phyloP scores from a whole-genome alignment of 2,888 invertebrate genomes.

The Neoascia interrupta region DNA sequence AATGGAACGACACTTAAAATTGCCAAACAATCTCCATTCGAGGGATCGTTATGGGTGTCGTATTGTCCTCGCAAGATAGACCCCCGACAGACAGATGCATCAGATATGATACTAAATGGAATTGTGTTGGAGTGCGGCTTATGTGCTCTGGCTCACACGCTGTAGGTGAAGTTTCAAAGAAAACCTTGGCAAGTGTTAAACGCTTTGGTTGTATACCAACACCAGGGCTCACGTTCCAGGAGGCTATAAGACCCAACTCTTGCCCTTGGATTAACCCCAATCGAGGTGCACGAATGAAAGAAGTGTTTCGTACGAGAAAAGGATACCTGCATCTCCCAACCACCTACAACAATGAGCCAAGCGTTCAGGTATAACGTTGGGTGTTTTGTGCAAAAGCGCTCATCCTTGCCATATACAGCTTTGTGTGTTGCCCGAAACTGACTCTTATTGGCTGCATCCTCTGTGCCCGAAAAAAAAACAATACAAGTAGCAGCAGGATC shows the following conservation, averaged over 20 bases:
- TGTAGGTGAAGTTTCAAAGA: constrained; percentile 17
- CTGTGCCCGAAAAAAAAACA: constrained; percentile 28
- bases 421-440: too few species aligned
- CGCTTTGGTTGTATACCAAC: constrained; percentile 23
- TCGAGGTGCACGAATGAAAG: constrained; percentile 21
- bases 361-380: too few species aligned
- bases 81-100: background rate
- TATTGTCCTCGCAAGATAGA: constrained; percentile 18
- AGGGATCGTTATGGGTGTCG: constrained; percentile 29
- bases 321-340: background rate
- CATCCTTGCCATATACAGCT: too few species aligned
- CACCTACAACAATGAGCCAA: too few species aligned
- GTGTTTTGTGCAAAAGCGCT: too few species aligned
- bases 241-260: constrained; percentile 35
- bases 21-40: constrained; percentile 29
- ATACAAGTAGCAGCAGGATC: constrained; percentile 22
- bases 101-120: constrained; percentile 7
- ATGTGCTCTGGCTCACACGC: background rate
- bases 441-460: constrained; percentile 42
- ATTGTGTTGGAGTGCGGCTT: constrained; percentile 23
- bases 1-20: constrained; percentile 22
- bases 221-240: too few species aligned
- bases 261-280: constrained; percentile 58
- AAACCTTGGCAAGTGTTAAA: constrained; percentile 28
- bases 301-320: background rate